These are phyloP conservation scores for Eupeodes corollae DNA, from an alignment of 1,140 invertebrate genomes.

Conservation along the genomic window DNA sequence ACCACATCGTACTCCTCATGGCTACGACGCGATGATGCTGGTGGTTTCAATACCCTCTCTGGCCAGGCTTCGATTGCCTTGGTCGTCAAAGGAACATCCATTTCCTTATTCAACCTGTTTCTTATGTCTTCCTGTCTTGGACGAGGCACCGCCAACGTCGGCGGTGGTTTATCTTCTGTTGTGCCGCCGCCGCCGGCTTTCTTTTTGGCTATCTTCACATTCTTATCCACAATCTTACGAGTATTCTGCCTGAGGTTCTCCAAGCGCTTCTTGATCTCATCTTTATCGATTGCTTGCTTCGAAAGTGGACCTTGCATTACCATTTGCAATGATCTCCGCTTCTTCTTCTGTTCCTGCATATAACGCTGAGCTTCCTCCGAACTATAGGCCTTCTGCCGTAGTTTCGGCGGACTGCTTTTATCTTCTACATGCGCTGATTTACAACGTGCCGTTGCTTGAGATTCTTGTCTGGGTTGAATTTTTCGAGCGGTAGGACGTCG, in stretches of 20 bases:
- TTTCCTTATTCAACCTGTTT: neutral
- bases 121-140: no score
- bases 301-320: no score
- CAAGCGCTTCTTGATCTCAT: conserved; percentile 14
- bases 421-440: no score
- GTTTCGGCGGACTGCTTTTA: no score
- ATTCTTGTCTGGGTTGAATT: no score
- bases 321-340: no score
- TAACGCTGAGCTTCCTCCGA: no score
- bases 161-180: neutral
- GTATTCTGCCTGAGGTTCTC: conserved; percentile 13
- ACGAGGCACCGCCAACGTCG: no score
- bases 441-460: no score
- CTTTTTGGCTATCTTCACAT: conserved; percentile 6
- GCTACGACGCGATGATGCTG: neutral
- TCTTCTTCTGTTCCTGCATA: no score
- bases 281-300: conserved; percentile 3
- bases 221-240: conserved; percentile 10
- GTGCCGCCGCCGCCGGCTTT: neutral
- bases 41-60: neutral
- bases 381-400: no score
- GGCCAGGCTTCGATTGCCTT: neutral
- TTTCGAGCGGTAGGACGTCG: no score
- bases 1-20: neutral
- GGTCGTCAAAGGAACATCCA: neutral